Percentiles rank a stretch among this genome's conserved stretches.
Evolutionary conservation across 2,888 invertebrate species (phyloP).

Genomic region (Yponomeuta cagnagella): DNA sequence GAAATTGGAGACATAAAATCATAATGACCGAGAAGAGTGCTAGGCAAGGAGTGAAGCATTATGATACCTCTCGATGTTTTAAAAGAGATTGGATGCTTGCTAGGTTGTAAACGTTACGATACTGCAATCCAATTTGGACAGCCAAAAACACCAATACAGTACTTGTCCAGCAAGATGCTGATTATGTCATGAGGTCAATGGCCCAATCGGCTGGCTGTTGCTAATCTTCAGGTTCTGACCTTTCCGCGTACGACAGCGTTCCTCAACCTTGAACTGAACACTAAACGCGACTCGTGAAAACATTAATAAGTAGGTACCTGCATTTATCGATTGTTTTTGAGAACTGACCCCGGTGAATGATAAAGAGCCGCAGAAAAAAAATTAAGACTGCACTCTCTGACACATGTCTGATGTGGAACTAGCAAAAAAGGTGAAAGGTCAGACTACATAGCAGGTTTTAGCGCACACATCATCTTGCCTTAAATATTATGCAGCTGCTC

Average conservation of each 20-base stretch:
- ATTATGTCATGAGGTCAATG: slow-evolving; percentile 2
- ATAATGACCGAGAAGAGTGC: not conserved
- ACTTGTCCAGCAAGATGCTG: not conserved
- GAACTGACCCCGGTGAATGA: not conserved
- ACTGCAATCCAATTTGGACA: not conserved
- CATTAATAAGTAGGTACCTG: not conserved
- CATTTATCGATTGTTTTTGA: not conserved
- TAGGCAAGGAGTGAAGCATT: not conserved
- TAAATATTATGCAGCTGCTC: not conserved
- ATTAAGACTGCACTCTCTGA: not conserved
- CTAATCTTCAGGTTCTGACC: slow-evolving; percentile 9
- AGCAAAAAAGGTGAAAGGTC: not conserved
- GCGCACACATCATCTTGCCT: not conserved
- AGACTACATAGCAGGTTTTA: not conserved
- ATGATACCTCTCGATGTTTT: not conserved
- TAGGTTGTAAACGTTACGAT: not conserved
- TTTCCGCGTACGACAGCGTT: not conserved
- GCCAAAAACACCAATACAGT: not conserved
- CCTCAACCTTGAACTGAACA: slow-evolving; percentile 3
- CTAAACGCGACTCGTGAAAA: not conserved
- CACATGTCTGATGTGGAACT: not conserved
- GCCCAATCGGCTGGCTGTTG: not conserved
- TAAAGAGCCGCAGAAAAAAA: not conserved
- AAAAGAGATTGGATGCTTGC: not conserved
- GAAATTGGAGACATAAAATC: not conserved